Percentiles rank a stretch among this genome's conserved stretches.
phyloP scores from a whole-genome alignment of 2,888 invertebrate species.

The Cetonia aurata region DNA sequence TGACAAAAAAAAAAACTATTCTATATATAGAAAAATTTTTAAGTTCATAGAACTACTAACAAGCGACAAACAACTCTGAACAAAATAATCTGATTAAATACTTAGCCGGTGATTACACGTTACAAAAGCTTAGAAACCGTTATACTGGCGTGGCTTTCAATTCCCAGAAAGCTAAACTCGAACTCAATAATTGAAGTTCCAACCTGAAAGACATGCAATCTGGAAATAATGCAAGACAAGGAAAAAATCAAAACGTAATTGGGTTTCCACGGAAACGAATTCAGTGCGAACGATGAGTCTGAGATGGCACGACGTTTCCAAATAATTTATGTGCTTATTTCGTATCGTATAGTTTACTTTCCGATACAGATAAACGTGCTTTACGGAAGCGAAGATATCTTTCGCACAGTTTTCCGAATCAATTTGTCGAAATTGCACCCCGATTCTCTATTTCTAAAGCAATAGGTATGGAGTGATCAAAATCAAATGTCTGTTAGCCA shows the following conservation, averaged over 20 bases:
- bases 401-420: slow-evolving; percentile 7
- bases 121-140: background rate
- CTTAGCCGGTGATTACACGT: slow-evolving; percentile 15
- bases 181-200: slow-evolving; percentile 9
- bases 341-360: slow-evolving; percentile 18
- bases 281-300: slow-evolving; percentile 4
- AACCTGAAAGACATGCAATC: slow-evolving; percentile 2
- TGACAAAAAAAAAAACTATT: background rate
- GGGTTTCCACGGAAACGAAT: slow-evolving; percentile 25
- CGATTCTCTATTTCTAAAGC: slow-evolving; percentile 10
- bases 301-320: background rate
- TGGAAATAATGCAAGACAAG: slow-evolving; percentile 11
- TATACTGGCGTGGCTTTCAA: background rate
- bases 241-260: slow-evolving; percentile 27
- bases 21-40: no score
- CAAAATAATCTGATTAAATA: background rate
- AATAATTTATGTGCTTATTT: slow-evolving; percentile 7
- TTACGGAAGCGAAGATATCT: background rate
- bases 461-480: no score
- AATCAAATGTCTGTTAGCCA: no score
- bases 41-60: background rate
- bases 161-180: slow-evolving; percentile 4
- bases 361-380: slow-evolving; percentile 5
- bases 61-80: background rate
- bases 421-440: slow-evolving; percentile 7